Base-by-base conservation (phyloP, 2,797 vertebrate species). In the Hydrophis major region DNA sequence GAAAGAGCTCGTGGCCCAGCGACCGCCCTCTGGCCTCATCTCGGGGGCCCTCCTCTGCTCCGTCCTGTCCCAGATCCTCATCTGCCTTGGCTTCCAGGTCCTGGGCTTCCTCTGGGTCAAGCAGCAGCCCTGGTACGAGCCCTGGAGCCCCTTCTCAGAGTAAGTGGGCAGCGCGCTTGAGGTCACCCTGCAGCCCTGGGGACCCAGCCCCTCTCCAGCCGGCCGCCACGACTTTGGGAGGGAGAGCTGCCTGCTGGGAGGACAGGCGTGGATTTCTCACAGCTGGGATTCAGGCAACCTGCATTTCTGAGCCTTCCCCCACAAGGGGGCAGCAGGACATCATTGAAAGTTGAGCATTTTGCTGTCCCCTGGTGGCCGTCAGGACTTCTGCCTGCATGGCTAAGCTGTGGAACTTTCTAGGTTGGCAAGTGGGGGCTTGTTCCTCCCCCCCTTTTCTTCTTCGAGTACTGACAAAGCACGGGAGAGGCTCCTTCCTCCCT, bases 11-110 rank as follows among this genome's bases (percentile, higher is more conserved):
- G 99, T 99, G 88, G 96, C 99, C 0, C 98, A 96, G 53, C 98
- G 98, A 88, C 99, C 99, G 56, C 99, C 99, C 0, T 99, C 99
- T 11, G 99, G 99, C 93, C 98, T 99, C 92, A 99, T 99, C 98
- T 99, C 99, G 56, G 98, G 97, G 89, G 98, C 98, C 74, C 98
- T 99, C 93, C 98, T 99, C 93, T 98, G 98, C 97, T 99, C 99
- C 0, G 99, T 99, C 96, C 97, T 99, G 78, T 98, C 98, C 94
- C 99, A 99, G 97, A 99, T 99, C 95, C 93, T 99, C 95, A 98
- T 99, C 97, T 99, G 98, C 96, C 96, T 99, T 96, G 98, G 98
- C 96, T 99, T 99, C 98, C 99, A 99, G 94, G 97, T 94, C 74
- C 60, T 98, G 0, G 98, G 99, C 1, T 99, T 99, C 97, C 96